Evolutionary conservation across 2,888 invertebrate genomes (phyloP).

Genomic region (Drosophila anceps): DNA sequence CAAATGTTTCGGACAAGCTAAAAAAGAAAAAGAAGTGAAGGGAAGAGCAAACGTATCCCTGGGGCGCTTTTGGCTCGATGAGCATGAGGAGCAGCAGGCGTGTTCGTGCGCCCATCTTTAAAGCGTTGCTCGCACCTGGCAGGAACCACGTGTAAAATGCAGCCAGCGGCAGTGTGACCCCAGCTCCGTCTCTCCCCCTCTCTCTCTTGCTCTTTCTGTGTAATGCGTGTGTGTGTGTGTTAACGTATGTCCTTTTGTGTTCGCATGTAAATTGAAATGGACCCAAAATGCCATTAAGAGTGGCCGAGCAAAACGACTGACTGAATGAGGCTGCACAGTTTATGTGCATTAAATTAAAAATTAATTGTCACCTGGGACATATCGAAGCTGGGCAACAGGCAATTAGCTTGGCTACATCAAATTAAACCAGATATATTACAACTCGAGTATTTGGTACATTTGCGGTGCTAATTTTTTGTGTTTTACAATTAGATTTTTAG

Average conservation of each 20-base stretch:
- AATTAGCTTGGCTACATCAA: constrained; percentile 23
- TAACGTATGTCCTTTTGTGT: constrained; percentile 41
- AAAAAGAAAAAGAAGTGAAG: constrained; percentile 9
- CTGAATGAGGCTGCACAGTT: constrained; percentile 53
- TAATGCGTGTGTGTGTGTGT: background rate
- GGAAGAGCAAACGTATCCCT: constrained; percentile 54
- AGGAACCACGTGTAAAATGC: constrained; percentile 65
- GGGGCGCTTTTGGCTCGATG: constrained; percentile 64
- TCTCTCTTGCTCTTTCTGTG: background rate
- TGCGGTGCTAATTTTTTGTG: background rate
- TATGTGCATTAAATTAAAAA: constrained; percentile 77
- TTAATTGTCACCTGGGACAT: constrained; percentile 74
- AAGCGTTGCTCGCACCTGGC: constrained; percentile 57
- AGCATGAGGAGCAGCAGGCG: constrained; percentile 21
- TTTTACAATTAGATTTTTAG: background rate
- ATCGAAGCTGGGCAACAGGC: constrained; percentile 33
- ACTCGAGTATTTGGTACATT: background rate
- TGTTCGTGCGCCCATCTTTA: constrained; percentile 43
- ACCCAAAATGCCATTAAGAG: constrained; percentile 73
- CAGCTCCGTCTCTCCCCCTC: background rate
- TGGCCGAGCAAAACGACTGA: constrained; percentile 51
- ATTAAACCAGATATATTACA: constrained; percentile 3
- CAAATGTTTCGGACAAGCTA: constrained; percentile 72
- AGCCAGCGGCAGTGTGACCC: constrained; percentile 58
- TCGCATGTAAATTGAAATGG: constrained; percentile 76